Base-by-base conservation (phyloP, 2,113 vertebrate species). In the Candoia aspera region DNA sequence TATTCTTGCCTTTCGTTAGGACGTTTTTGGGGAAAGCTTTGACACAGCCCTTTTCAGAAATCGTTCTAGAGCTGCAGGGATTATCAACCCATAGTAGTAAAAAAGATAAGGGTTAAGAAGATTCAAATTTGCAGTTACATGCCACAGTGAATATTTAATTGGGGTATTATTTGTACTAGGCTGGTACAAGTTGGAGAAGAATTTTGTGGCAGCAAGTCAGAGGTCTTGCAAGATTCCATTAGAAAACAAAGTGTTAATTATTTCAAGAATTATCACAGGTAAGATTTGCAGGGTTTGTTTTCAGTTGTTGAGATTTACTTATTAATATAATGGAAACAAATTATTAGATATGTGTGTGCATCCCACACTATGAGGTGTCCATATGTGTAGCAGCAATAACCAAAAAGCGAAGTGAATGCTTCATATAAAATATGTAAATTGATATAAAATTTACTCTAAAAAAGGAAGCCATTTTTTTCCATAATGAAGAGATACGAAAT, bases 181-280 rank as follows among this genome's bases (percentile, higher is more conserved):
- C 95, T 99, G 92, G 99, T 99, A 98, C 99, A 99, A 95, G 99
- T 99, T 95, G 99, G 99, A 57, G 99, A 99, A 96, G 99, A 99
- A 96, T 99, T 99, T 97, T 99, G 99, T 93, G 98, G 99, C 95
- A 99, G 99, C 94, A 99, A 98, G 94, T 99, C 99, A 11, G 99
- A 99, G 96, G 98, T 99, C 94, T 97, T 99, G 95, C 99, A 99
- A 96, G 99, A 99, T 94, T 99, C 99, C 54, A 99, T 99, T 96
- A 98, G 99, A 96, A 99, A 98, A 90, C 99, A 99, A 97, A 99
- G 99, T 23, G 97, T 99, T 87, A 99, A 99, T 97, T 99, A 99
- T 97, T 99, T 99, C 94, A 99, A 99, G 95, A 99, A 99, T 93
- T 99, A 99, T 96, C 99, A 99, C 98, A 99, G 99, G 99, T 99